Evolutionary conservation across 2,888 invertebrate genomes (phyloP).

Genomic region (Melanchra persicariae): DNA sequence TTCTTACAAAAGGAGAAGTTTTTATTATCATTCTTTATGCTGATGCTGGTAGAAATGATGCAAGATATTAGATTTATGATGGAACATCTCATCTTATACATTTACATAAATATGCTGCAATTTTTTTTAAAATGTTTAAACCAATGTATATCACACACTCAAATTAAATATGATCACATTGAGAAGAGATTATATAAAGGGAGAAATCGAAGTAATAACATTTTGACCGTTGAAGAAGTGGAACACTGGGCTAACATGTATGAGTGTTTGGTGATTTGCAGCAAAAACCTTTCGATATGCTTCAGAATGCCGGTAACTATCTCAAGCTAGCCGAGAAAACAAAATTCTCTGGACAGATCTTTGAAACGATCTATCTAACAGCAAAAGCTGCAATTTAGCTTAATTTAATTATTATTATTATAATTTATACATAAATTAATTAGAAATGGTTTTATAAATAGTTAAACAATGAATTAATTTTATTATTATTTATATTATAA

Average conservation of each 20-base stretch:
- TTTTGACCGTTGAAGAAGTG: constrained; percentile 13
- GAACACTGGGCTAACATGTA: constrained; percentile 22
- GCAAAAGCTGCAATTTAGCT: too few relatives aligned
- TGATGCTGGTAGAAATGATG: constrained; percentile 4
- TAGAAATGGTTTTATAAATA: too few relatives aligned
- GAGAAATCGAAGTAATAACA: not conserved
- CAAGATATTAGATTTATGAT: constrained; percentile 19
- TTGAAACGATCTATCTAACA: too few relatives aligned
- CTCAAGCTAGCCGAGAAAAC: not conserved
- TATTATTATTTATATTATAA: too few relatives aligned
- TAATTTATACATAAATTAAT: too few relatives aligned
- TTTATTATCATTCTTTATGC: not conserved
- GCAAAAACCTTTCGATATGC: constrained; percentile 21
- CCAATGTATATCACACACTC: constrained; percentile 7
- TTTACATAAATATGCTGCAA: constrained; percentile 6
- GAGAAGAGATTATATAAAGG: constrained; percentile 18
- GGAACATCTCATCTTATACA: constrained; percentile 18
- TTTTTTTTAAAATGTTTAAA: constrained; percentile 24
- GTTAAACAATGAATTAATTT: too few relatives aligned
- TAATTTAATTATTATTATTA: too few relatives aligned
- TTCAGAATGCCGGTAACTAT: constrained; percentile 30
- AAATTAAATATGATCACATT: constrained; percentile 1
- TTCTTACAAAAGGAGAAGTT: not conserved
- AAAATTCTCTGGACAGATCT: too few relatives aligned
- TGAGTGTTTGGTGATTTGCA: constrained; percentile 11